A percentile compares a stretch with the other conserved stretches of the same genome.
phyloP scores from a whole-genome alignment of 2,888 invertebrate genomes.

The Anodontia alba region DNA sequence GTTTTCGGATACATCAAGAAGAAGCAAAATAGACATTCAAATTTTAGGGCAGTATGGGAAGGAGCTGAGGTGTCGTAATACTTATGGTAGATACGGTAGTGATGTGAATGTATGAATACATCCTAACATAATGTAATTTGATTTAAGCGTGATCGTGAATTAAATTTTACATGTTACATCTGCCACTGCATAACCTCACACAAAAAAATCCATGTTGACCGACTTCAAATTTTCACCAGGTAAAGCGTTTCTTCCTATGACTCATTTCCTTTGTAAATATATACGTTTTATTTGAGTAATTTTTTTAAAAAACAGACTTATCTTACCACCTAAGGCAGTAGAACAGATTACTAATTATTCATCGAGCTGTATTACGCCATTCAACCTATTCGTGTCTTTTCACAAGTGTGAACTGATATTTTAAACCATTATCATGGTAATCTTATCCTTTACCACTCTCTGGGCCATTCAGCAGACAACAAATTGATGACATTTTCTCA shows the following conservation, averaged over 20 bases:
- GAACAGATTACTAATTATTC: conserved; percentile 7
- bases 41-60: too few species aligned
- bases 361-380: neutral
- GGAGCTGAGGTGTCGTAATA: too few species aligned
- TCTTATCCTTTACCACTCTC: too few species aligned
- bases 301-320: conserved; percentile 18
- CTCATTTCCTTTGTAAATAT: conserved; percentile 23
- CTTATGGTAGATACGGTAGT: too few species aligned
- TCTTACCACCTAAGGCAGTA: conserved; percentile 10
- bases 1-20: too few species aligned
- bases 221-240: neutral
- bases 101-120: too few species aligned
- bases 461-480: too few species aligned
- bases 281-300: conserved; percentile 23
- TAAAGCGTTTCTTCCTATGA: conserved; percentile 9
- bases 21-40: too few species aligned
- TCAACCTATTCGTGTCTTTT: neutral
- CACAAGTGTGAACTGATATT: neutral
- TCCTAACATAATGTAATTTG: neutral
- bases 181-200: neutral
- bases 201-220: neutral
- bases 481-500: too few species aligned
- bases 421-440: conserved; percentile 1
- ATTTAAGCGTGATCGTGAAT: conserved; percentile 10
- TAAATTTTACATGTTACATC: conserved; percentile 3